phyloP scores from a whole-genome alignment of 2,113 vertebrate species.

The Indicator indicator region DNA sequence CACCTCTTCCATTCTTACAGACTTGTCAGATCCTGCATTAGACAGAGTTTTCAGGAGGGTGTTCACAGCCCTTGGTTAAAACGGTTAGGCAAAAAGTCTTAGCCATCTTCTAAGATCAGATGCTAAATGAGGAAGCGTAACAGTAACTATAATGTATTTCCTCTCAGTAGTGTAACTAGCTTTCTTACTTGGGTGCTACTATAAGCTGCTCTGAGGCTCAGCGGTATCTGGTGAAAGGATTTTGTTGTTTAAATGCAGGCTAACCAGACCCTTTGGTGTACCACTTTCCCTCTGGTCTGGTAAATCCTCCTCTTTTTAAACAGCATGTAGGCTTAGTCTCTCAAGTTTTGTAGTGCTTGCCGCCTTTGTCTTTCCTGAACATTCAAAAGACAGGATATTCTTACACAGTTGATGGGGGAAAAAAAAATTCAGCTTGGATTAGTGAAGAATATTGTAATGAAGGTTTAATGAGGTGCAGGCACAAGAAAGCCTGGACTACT shows the following conservation, averaged over 20 bases:
- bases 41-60: background rate
- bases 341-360: background rate
- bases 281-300: background rate
- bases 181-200: background rate
- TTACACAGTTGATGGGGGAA: background rate
- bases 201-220: background rate
- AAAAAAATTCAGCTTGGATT: background rate
- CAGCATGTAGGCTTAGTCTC: background rate
- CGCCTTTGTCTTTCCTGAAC: background rate
- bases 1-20: background rate
- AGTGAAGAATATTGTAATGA: background rate
- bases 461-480: background rate
- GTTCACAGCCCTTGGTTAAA: slow-evolving; percentile 17
- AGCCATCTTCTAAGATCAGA: background rate
- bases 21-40: background rate
- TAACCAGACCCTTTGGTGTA: background rate
- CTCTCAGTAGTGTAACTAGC: background rate
- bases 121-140: background rate
- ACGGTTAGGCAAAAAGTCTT: background rate
- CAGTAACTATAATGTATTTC: background rate
- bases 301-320: background rate
- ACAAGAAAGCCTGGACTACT: background rate
- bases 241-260: background rate
- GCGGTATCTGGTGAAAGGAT: background rate
- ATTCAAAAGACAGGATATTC: background rate